These are phyloP conservation scores for Drosophila pseudotakahashii DNA, from an alignment of 2,888 invertebrate species.

Conservation along the genomic window DNA sequence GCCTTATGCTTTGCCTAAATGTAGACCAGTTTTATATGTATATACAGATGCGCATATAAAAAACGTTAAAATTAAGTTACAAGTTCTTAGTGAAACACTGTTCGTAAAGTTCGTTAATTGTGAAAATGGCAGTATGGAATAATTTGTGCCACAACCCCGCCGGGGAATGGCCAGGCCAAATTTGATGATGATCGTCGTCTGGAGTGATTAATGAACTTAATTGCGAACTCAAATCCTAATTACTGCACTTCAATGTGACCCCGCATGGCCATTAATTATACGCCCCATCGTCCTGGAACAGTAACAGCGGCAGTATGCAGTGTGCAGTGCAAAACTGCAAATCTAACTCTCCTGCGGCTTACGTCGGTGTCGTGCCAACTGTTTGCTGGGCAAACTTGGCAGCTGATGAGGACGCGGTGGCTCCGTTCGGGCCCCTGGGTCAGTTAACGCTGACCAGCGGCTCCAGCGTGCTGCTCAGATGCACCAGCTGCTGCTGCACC, in stretches of 20 bases:
- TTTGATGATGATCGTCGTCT: constrained; percentile 24
- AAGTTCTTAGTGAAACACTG: constrained; percentile 39
- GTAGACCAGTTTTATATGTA: constrained; percentile 23
- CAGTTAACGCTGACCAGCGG: constrained; percentile 83
- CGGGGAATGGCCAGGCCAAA: constrained; percentile 8
- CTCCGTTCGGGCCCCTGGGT: constrained; percentile 66
- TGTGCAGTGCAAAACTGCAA: constrained; percentile 1
- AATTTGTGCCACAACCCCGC: constrained; percentile 14
- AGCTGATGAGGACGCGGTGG: constrained; percentile 23
- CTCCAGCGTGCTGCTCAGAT: constrained; percentile 74
- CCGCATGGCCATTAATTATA: constrained; percentile 72
- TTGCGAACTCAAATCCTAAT: constrained; percentile 76
- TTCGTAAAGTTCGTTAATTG: constrained; percentile 43
- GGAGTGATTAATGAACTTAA: constrained; percentile 71
- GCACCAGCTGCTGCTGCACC: constrained; percentile 72
- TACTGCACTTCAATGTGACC: constrained; percentile 68
- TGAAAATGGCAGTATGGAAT: constrained; percentile 62
- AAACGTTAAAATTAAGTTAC: constrained; percentile 55
- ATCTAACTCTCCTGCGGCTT: constrained; percentile 55
- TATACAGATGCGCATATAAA: constrained; percentile 51
- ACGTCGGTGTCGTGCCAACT: constrained; percentile 64
- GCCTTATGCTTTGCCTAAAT: background rate
- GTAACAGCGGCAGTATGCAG: too few species aligned
- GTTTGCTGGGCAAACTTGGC: constrained; percentile 60
- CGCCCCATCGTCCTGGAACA: constrained; percentile 39